Percentiles rank a stretch among this genome's conserved stretches.
Conservation (phyloP, 2,113 vertebrate genomes). For the Nerophis ophidion region DNA sequence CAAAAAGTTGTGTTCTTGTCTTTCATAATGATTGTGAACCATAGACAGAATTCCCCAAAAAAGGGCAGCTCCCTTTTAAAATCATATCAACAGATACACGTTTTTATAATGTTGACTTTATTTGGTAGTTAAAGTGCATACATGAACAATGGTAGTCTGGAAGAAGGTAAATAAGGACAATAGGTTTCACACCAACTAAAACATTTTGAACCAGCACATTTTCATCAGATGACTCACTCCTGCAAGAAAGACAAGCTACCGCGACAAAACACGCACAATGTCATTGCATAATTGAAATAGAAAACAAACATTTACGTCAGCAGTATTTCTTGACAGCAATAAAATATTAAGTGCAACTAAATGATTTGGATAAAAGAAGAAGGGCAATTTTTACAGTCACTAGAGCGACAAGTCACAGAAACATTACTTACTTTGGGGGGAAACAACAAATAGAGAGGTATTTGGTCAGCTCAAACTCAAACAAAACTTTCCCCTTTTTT, state of each 20-base stretch:
- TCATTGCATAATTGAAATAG: slow-evolving; percentile 50
- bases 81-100: background rate
- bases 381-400: slow-evolving; percentile 21
- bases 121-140: slow-evolving; percentile 59
- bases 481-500: slow-evolving; percentile 4
- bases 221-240: slow-evolving; percentile 24
- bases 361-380: slow-evolving; percentile 27
- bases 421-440: slow-evolving; percentile 11
- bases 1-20: too few relatives aligned
- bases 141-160: slow-evolving; percentile 41
- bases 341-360: slow-evolving; percentile 23
- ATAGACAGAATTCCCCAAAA: too few relatives aligned
- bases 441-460: slow-evolving; percentile 47
- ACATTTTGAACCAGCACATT: slow-evolving; percentile 18
- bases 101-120: slow-evolving; percentile 44
- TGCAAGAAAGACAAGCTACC: slow-evolving; percentile 32
- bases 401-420: slow-evolving; percentile 28
- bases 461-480: slow-evolving; percentile 33
- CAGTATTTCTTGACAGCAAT: slow-evolving; percentile 34
- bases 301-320: slow-evolving; percentile 43
- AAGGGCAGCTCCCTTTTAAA: background rate
- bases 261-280: slow-evolving; percentile 20
- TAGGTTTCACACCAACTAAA: slow-evolving; percentile 38
- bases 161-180: slow-evolving; percentile 33
- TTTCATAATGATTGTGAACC: too few relatives aligned